A percentile compares a stretch with the other conserved stretches of the same genome.
Evolutionary conservation across 2,888 invertebrate genomes (phyloP).

Genomic region (Automeris io): DNA sequence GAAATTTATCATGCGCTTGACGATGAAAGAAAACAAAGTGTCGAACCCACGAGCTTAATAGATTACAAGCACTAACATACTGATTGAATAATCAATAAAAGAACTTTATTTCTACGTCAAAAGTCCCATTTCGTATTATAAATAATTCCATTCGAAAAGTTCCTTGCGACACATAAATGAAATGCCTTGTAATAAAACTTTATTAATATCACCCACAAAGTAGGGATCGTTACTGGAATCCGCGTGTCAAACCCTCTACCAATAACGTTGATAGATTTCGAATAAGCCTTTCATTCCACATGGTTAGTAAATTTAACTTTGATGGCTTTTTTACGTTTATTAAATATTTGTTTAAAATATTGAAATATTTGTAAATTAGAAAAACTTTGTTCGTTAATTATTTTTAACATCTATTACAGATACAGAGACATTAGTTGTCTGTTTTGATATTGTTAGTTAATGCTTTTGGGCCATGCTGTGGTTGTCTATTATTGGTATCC

Average conservation of each 20-base stretch:
- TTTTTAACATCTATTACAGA: too few species aligned
- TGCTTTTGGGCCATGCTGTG: too few species aligned
- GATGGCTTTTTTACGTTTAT: too few species aligned
- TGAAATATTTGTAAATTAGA: too few species aligned
- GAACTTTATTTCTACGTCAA: not conserved
- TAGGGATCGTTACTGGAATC: slow-evolving; percentile 5
- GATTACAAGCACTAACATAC: slow-evolving; percentile 1
- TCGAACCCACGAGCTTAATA: not conserved
- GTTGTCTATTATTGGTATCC: too few species aligned
- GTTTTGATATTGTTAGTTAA: too few species aligned
- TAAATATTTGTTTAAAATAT: too few species aligned
- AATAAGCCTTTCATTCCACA: not conserved
- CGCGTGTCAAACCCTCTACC: slow-evolving; percentile 4
- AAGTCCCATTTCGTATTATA: not conserved
- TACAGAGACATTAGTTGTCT: too few species aligned
- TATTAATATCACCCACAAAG: slow-evolving; percentile 33
- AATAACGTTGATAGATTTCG: slow-evolving; percentile 10
- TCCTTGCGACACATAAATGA: slow-evolving; percentile 12
- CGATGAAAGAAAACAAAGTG: not conserved
- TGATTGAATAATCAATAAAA: slow-evolving; percentile 1
- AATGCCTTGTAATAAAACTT: slow-evolving; percentile 30
- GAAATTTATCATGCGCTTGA: not conserved
- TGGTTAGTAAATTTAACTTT: slow-evolving; percentile 7
- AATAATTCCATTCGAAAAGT: slow-evolving; percentile 6
- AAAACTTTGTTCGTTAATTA: too few species aligned